phyloP scores from a whole-genome alignment of 2,888 invertebrate genomes.

The Celastrina argiolus region DNA sequence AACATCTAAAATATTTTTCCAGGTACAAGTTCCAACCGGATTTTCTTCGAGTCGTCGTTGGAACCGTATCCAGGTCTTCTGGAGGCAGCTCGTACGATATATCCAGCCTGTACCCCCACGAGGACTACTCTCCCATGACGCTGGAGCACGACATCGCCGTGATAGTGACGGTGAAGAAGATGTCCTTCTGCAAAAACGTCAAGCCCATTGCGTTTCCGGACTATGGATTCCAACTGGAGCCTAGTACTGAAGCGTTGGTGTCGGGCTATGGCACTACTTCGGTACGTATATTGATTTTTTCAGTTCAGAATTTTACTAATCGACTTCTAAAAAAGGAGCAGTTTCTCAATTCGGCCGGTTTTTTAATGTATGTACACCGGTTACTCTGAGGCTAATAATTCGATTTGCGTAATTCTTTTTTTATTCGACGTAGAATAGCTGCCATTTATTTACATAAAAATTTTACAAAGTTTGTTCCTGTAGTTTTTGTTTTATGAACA shows the following conservation, averaged over 20 bases:
- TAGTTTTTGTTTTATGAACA: too few species aligned
- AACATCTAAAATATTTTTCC: too few species aligned
- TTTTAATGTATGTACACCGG: too few species aligned
- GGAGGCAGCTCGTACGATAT: conserved; percentile 56
- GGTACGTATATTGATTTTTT: too few species aligned
- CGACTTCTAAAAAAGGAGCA: too few species aligned
- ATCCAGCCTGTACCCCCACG: conserved; percentile 46
- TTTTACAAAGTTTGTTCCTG: too few species aligned
- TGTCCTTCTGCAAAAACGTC: conserved; percentile 46
- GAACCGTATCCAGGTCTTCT: conserved; percentile 48
- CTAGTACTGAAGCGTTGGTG: conserved; percentile 56
- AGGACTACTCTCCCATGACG: conserved; percentile 45
- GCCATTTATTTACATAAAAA: too few species aligned
- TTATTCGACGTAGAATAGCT: too few species aligned
- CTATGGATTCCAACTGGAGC: conserved; percentile 40
- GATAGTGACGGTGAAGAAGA: conserved; percentile 44
- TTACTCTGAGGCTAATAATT: too few species aligned
- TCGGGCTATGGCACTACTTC: conserved; percentile 62
- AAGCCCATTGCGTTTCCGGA: conserved; percentile 47
- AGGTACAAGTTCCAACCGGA: conserved; percentile 47
- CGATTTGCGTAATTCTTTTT: too few species aligned
- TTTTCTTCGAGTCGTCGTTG: conserved; percentile 49
- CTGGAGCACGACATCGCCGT: conserved; percentile 62
- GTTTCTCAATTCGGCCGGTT: too few species aligned
- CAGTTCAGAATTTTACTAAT: too few species aligned